These are phyloP conservation scores for Iguana delicatissima DNA, from an alignment of 2,797 vertebrate genomes.

Conservation along the genomic window DNA sequence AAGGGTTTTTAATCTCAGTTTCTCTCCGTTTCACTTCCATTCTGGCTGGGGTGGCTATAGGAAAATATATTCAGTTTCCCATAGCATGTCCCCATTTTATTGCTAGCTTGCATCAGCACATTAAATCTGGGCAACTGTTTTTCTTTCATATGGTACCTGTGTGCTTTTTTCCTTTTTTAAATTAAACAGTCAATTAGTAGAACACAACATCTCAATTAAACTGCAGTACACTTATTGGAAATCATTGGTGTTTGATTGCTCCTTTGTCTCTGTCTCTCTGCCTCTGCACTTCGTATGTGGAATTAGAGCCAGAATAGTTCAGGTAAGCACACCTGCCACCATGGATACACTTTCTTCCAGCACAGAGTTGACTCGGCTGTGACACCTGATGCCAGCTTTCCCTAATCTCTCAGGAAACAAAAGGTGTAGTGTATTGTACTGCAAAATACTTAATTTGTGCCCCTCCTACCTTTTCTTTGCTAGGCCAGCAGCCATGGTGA, in stretches of 20 bases:
- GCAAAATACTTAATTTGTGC: constrained; percentile 55
- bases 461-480: constrained; percentile 50
- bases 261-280: background rate
- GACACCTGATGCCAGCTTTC: constrained; percentile 62
- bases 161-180: background rate
- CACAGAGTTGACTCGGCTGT: constrained; percentile 42
- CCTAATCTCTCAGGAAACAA: constrained; percentile 69
- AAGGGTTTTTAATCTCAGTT: constrained; percentile 8
- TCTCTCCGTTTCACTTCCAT: background rate
- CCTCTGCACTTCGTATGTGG: constrained; percentile 34
- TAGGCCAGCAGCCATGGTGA: constrained; percentile 4
- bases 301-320: constrained; percentile 26
- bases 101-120: constrained; percentile 23
- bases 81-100: constrained; percentile 12
- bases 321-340: constrained; percentile 56
- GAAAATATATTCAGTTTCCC: constrained; percentile 47
- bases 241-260: constrained; percentile 48
- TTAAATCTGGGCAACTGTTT: background rate
- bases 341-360: constrained; percentile 56
- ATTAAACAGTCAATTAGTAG: constrained; percentile 57
- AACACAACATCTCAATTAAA: constrained; percentile 60
- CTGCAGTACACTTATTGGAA: constrained; percentile 54
- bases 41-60: constrained; percentile 50
- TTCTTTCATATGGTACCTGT: background rate
- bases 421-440: constrained; percentile 62